Evolutionary conservation across 2,888 invertebrate genomes (phyloP).

Genomic region (Caenorhabditis zanzibari): DNA sequence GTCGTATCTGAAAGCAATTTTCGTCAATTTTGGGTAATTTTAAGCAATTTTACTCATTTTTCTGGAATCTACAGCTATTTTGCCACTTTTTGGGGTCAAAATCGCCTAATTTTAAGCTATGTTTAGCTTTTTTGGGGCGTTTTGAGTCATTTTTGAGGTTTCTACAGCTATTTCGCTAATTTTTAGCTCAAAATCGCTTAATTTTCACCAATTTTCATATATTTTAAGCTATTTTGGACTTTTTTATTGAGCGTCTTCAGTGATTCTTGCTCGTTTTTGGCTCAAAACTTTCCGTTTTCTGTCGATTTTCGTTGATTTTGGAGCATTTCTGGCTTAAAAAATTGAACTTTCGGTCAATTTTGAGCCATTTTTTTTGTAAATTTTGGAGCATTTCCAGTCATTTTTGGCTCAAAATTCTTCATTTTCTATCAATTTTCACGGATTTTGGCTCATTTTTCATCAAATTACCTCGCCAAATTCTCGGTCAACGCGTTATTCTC

Average conservation of each 20-base stretch:
- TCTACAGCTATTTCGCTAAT: neutral
- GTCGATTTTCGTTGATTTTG: too few species aligned
- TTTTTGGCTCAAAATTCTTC: too few species aligned
- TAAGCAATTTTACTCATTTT: neutral
- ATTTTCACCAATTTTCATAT: too few species aligned
- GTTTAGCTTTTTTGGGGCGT: neutral
- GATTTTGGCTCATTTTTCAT: neutral
- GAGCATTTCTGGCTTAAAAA: too few species aligned
- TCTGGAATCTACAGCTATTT: too few species aligned
- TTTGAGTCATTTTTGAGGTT: neutral
- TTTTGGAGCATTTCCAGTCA: neutral
- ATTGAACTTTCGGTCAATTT: neutral
- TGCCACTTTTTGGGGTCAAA: neutral
- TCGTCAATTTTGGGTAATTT: neutral
- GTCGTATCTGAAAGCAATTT: conserved; percentile 70
- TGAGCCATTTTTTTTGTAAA: neutral
- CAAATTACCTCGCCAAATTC: conserved; percentile 56
- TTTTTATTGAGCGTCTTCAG: too few species aligned
- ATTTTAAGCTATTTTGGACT: too few species aligned
- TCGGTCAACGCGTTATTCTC: conserved; percentile 70
- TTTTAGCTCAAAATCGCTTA: too few species aligned
- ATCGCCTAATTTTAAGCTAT: neutral
- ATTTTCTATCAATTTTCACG: neutral
- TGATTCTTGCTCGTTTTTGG: too few species aligned
- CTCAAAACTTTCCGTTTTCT: too few species aligned